Conservation (phyloP, 1,140 invertebrate species). For the Bombyx mori region DNA sequence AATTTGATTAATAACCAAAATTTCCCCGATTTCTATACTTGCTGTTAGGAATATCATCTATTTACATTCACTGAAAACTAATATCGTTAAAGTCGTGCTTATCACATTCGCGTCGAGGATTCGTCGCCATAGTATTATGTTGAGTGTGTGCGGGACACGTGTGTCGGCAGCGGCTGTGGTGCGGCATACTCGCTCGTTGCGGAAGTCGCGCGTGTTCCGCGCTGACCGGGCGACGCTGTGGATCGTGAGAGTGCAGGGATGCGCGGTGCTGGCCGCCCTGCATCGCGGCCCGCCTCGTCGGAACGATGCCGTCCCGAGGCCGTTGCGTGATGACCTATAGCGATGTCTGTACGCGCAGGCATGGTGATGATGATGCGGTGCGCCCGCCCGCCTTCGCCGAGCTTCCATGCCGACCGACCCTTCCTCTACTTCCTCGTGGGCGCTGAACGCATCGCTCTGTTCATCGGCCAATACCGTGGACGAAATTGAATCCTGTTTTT, state of each 20-base stretch:
- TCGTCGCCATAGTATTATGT: constrained; percentile 7
- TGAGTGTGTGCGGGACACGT: constrained; percentile 16
- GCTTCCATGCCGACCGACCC: constrained; percentile 41
- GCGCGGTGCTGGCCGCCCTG: constrained; percentile 12
- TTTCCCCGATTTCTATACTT: neutral
- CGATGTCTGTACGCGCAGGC: constrained; percentile 33
- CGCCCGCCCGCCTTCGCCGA: constrained; percentile 21
- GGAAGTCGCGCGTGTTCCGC: constrained; percentile 18
- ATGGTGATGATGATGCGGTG: constrained; percentile 56
- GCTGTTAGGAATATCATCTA: neutral
- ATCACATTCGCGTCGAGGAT: constrained; percentile 14
- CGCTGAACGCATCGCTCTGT: constrained; percentile 21
- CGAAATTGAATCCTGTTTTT: neutral
- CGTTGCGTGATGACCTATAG: constrained; percentile 31
- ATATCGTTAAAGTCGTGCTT: constrained; percentile 4
- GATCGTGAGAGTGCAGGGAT: constrained; percentile 21
- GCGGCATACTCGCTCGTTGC: constrained; percentile 27
- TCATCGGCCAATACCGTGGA: constrained; percentile 23
- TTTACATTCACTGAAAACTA: neutral
- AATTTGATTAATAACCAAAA: neutral
- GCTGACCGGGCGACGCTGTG: constrained; percentile 44
- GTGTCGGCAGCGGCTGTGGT: constrained; percentile 26
- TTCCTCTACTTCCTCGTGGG: constrained; percentile 42
- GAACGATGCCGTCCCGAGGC: constrained; percentile 9
- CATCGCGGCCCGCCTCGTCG: constrained; percentile 15